A percentile compares a stretch with the other conserved stretches of the same genome.
These are phyloP conservation scores for Yoshiicerus persimilis DNA, from an alignment of 1,140 invertebrate species.

Conservation along the genomic window DNA sequence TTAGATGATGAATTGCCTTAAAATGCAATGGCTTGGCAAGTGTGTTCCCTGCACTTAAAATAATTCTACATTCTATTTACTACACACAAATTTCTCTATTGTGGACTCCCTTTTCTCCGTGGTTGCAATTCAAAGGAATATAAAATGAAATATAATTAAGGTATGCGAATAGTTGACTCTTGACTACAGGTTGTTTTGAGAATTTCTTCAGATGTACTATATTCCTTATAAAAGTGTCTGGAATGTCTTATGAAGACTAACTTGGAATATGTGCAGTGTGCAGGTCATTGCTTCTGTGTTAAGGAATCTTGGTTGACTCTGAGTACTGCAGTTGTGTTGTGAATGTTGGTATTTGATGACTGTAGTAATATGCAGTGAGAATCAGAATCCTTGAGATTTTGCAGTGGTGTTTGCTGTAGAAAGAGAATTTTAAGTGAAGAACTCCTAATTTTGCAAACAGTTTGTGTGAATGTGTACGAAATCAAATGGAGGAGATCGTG, in stretches of 20 bases:
- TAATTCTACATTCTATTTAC: background rate
- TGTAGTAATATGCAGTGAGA: background rate
- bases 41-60: background rate
- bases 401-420: background rate
- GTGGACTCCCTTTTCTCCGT: too few species aligned
- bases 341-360: background rate
- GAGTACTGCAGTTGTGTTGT: background rate
- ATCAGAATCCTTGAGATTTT: background rate
- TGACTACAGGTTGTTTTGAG: too few species aligned
- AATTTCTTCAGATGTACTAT: too few species aligned
- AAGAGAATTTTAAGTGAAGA: background rate
- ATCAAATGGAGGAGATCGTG: background rate
- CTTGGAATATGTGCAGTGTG: background rate
- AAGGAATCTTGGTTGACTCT: background rate
- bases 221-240: too few species aligned
- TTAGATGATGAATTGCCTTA: background rate
- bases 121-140: too few species aligned
- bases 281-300: background rate
- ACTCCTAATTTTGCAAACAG: conserved; percentile 6
- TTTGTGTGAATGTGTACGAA: background rate
- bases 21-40: background rate
- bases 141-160: too few species aligned
- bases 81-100: too few species aligned
- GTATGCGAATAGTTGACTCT: too few species aligned
- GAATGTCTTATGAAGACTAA: too few species aligned